Conservation (phyloP, 2,797 vertebrate genomes). For the Rhinatrema bivittatum region DNA sequence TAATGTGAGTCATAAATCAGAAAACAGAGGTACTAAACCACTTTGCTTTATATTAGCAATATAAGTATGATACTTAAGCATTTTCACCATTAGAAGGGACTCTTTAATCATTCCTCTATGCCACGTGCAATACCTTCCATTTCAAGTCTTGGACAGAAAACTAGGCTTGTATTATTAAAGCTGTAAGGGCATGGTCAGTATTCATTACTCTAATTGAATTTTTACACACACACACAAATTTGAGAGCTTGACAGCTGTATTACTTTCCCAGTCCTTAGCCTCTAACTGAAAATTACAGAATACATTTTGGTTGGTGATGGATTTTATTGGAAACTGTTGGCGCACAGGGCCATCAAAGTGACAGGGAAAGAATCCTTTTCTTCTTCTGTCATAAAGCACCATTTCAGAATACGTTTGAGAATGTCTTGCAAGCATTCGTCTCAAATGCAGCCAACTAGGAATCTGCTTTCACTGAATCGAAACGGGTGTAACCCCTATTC, state of each 20-base stretch:
- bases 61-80: constrained; percentile 31
- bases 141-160: constrained; percentile 39
- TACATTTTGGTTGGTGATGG: no score
- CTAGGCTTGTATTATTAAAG: constrained; percentile 35
- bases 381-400: no score
- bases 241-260: constrained; percentile 30
- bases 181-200: constrained; percentile 23
- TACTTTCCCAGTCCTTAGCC: constrained; percentile 18
- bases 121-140: constrained; percentile 24
- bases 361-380: no score
- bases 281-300: no score
- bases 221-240: constrained; percentile 24
- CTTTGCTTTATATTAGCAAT: constrained; percentile 47
- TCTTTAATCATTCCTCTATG: constrained; percentile 21
- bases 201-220: constrained; percentile 52
- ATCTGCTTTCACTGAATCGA: no score
- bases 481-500: no score
- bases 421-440: no score
- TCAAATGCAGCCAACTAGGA: no score
- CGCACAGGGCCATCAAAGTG: no score
- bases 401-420: no score
- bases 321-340: no score
- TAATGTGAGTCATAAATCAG: constrained; percentile 64
- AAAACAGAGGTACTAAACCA: constrained; percentile 45
- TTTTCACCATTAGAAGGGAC: constrained; percentile 51